phyloP scores from a whole-genome alignment of 2,888 invertebrate genomes.

The Liodrosophila aerea region DNA sequence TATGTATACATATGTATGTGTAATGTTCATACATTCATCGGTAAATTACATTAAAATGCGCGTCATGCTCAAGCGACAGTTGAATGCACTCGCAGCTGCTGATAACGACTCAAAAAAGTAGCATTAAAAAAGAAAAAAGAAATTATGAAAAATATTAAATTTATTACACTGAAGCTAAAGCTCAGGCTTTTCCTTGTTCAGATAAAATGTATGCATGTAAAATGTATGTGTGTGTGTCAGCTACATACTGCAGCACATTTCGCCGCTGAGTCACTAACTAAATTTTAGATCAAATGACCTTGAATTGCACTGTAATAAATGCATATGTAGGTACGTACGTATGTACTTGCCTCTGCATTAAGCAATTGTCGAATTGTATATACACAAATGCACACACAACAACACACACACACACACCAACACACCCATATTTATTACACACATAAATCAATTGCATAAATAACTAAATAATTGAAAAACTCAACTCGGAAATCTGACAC shows the following conservation, averaged over 20 bases:
- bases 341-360: too few relatives aligned
- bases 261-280: constrained; percentile 35
- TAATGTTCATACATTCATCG: constrained; percentile 5
- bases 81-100: constrained; percentile 67
- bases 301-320: constrained; percentile 31
- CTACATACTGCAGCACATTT: too few relatives aligned
- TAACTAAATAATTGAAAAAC: constrained; percentile 20
- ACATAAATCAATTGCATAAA: constrained; percentile 31
- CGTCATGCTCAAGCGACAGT: constrained; percentile 56
- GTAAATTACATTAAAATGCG: constrained; percentile 25
- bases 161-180: neutral
- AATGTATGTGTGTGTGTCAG: too few relatives aligned
- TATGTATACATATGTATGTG: constrained; percentile 1
- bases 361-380: neutral
- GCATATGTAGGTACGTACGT: too few relatives aligned
- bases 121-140: constrained; percentile 9
- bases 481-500: constrained; percentile 23
- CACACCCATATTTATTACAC: constrained; percentile 2
- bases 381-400: constrained; percentile 5
- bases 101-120: constrained; percentile 33
- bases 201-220: too few relatives aligned
- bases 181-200: constrained; percentile 1
- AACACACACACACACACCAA: neutral
- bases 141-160: constrained; percentile 4
- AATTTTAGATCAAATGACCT: constrained; percentile 37